Percentiles rank a stretch among this genome's conserved stretches.
These are phyloP conservation scores for Plutomurus gul DNA, from an alignment of 1,140 invertebrate species.

Conservation along the genomic window DNA sequence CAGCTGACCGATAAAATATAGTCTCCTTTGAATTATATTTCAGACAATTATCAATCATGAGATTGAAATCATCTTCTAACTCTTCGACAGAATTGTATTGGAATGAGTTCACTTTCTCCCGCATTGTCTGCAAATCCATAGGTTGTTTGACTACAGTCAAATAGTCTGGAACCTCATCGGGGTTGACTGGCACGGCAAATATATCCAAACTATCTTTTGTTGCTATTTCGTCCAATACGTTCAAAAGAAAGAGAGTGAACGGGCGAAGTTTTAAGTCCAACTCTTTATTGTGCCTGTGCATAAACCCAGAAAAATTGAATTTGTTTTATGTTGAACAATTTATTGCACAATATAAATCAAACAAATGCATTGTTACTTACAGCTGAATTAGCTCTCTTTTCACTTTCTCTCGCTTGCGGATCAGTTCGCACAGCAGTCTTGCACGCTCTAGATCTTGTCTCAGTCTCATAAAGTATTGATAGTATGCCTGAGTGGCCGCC, in stretches of 20 bases:
- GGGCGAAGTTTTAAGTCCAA: constrained; percentile 80
- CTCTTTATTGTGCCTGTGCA: constrained; percentile 58
- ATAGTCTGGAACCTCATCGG: constrained; percentile 90
- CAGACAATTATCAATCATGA: constrained; percentile 94
- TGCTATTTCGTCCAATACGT: constrained; percentile 75
- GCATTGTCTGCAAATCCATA: constrained; percentile 96
- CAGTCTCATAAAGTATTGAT: constrained; percentile 93
- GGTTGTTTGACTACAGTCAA: constrained; percentile 87
- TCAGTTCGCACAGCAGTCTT: constrained; percentile 87
- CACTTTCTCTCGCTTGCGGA: constrained; percentile 91
- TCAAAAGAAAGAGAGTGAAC: constrained; percentile 74
- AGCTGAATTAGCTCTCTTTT: constrained; percentile 86
- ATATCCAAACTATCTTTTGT: constrained; percentile 82
- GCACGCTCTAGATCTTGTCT: constrained; percentile 93
- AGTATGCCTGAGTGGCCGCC: constrained; percentile 58
- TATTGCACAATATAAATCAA: background rate
- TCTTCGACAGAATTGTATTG: constrained; percentile 76
- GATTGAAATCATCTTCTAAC: constrained; percentile 85
- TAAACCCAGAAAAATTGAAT: background rate
- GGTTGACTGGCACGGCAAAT: constrained; percentile 90
- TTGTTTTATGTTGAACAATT: background rate
- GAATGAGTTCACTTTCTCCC: constrained; percentile 74
- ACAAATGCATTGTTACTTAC: constrained; percentile 56
- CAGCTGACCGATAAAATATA: constrained; percentile 75
- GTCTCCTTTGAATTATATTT: constrained; percentile 95